Percentiles rank a stretch among this genome's conserved stretches.
phyloP scores from a whole-genome alignment of 2,888 invertebrate genomes.

The Caenorhabditis sp. region DNA sequence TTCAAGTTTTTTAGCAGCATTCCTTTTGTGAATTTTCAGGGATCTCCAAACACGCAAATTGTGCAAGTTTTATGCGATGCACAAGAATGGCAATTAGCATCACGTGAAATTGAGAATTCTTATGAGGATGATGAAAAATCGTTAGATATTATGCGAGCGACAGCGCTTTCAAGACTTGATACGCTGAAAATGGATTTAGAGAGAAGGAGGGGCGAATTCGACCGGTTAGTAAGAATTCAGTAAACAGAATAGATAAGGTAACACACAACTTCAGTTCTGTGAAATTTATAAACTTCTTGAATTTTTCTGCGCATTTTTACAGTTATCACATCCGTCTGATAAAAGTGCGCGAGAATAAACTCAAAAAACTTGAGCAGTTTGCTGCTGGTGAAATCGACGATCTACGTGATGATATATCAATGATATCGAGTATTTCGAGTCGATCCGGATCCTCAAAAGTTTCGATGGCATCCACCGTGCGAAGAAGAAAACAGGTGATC shows the following conservation, averaged over 20 bases:
- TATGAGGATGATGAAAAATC: background rate
- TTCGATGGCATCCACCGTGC: constrained; percentile 50
- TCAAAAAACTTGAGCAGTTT: constrained; percentile 39
- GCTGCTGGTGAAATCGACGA: constrained; percentile 38
- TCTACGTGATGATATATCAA: constrained; percentile 26
- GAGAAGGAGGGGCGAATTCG: constrained; percentile 17
- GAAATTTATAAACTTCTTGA: background rate
- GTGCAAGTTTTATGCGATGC: constrained; percentile 24
- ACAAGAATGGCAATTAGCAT: constrained; percentile 24
- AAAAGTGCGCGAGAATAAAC: constrained; percentile 51
- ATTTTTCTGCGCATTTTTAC: background rate
- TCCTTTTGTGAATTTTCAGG: background rate
- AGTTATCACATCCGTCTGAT: constrained; percentile 41
- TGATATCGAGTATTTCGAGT: constrained; percentile 34
- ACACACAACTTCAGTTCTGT: background rate
- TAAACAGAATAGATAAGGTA: too few relatives aligned
- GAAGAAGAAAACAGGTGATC: constrained; percentile 56
- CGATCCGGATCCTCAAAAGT: constrained; percentile 27
- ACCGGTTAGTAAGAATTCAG: constrained; percentile 17
- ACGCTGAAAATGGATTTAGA: constrained; percentile 15
- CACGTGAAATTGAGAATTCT: constrained; percentile 12
- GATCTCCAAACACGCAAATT: constrained; percentile 11
- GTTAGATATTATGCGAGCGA: background rate
- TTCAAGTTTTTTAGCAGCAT: too few relatives aligned
- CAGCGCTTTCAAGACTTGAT: constrained; percentile 4